Evolutionary conservation across 2,113 vertebrate species (phyloP), one percentile per base, ranked within the genome.

Genomic region (Ailurus styani): DNA sequence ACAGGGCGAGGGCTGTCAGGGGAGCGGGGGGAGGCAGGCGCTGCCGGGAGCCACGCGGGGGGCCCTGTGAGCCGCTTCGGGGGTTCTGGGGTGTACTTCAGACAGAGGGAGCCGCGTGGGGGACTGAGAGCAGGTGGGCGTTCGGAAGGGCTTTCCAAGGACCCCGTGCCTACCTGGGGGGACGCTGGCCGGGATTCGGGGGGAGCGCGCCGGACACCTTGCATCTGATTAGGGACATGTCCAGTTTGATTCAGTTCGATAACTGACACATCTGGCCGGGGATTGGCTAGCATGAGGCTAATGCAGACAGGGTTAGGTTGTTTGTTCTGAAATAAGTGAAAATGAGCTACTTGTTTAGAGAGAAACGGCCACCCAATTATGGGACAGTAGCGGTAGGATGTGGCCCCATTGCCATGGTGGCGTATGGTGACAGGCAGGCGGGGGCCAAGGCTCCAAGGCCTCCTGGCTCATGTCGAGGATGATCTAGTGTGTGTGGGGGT

Each of bases 311-410:
- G 18, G 75, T 64, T 18, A 21, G 82, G 73, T 47, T 47, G 73
- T 45, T 45, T 75, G 40, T 78, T 87, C 57, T 37, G 81, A 72
- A 91, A 81, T 73, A 95, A 95, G 95, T 95, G 96, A 90, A 75
- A 87, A 82, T n/a, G 54, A 92, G 75, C 45, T 87, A 6, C 78
- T 92, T 68, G 90, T 77, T 62, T 78, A 47, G 68, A 93, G 81
- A 47, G 70, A 90, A 73, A n/a, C 0, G 27, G 5, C 7, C n/a
- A 89, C 72, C 73, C 57, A 27, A 11, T 70, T 64, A 37, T 23
- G 95, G 82, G 78, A 55, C 15, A 57, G 95, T n/a, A 37, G 60
- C 12, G 2, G 12, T 87, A 84, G 77, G 90, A 90, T 52, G 90
- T 45, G 40, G 70, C 70, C 92, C 18, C 14, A 21, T 2, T 12